Base-by-base conservation (phyloP, 2,113 vertebrate genomes). In the Lampris megalopsis region DNA sequence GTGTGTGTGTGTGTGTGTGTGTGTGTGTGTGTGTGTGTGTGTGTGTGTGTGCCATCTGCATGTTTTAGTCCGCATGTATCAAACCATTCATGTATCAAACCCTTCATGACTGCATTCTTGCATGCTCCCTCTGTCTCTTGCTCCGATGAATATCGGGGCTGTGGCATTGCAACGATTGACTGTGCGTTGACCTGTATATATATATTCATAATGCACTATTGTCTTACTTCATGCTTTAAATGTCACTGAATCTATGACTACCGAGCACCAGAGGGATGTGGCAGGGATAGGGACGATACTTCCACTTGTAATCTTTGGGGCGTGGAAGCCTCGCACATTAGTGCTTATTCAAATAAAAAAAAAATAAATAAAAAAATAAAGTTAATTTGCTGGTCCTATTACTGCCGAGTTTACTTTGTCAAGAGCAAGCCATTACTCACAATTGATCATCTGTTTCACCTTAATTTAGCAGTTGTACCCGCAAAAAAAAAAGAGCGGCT, bases 181-280 rank as follows among this genome's bases (percentile, higher is more conserved):
- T 79, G 56, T 4, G 6, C 81, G 40, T 37, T 84, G 86, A 90
- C 86, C 87, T 73, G 52, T 35, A 79, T 66, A 13, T 74, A 79
- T 66, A 13, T 74, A 64, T 77, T 83, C 80, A 78, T 84, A 74
- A 81, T 72, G 81, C 61, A 11, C 58, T 38, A 63, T 71, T 85
- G 68, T 82, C 79, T 50, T 5, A 35, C 75, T 52, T 45, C 43
- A 24, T 58, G 60, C 80, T 89, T 83, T 84, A 86, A 89, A 91
- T 86, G 85, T 84, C 87, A 89, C 69, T 68, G 82, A 88, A 58
- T 88, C 54, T 85, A 72, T 68, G 43, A 79, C 58, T 79, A 84
- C 84, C 84, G 73, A 84, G 74, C 77, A 78, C 63, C 13, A 57
- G 62, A 61, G 70, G 76, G 79, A 78, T 40, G 75, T 61, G 79